A percentile compares a stretch with the other conserved stretches of the same genome.
phyloP scores from a whole-genome alignment of 2,113 vertebrate species.

The Bubo blakistoni region DNA sequence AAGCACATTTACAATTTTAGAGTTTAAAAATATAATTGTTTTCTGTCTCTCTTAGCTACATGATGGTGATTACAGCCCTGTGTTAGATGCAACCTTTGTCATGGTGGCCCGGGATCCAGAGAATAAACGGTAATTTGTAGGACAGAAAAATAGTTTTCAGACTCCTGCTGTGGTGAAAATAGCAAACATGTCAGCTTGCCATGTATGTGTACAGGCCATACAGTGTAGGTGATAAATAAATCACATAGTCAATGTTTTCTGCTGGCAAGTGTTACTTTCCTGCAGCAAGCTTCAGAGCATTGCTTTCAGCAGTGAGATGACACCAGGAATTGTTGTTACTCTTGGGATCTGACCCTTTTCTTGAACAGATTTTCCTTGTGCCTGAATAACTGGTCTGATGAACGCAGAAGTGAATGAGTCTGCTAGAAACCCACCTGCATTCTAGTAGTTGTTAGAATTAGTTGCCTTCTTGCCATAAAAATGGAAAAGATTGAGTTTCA shows the following conservation, averaged over 20 bases:
- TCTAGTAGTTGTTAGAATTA: neutral
- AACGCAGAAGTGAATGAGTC: neutral
- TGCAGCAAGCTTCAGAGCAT: neutral
- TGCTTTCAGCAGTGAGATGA: neutral
- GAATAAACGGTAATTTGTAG: slow-evolving; percentile 86
- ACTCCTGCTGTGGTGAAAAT: neutral
- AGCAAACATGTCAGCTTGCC: neutral
- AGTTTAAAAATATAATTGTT: slow-evolving; percentile 13
- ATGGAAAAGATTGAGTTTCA: neutral
- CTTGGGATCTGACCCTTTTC: neutral
- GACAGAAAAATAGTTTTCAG: neutral
- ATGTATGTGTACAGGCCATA: neutral
- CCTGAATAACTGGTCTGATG: neutral
- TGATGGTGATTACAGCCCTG: slow-evolving; percentile 78
- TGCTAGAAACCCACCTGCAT: neutral
- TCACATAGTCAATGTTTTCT: neutral
- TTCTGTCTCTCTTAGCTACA: slow-evolving; percentile 59
- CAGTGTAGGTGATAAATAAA: neutral
- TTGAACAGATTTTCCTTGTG: neutral
- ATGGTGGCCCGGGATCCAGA: slow-evolving; percentile 96
- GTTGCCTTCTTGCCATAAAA: neutral
- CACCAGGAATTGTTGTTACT: neutral
- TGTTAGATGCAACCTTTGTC: slow-evolving; percentile 94
- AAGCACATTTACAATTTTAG: neutral
- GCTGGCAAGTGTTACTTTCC: neutral